Base-by-base conservation (phyloP, 2,113 vertebrate genomes). In the Zapus hudsonius region DNA sequence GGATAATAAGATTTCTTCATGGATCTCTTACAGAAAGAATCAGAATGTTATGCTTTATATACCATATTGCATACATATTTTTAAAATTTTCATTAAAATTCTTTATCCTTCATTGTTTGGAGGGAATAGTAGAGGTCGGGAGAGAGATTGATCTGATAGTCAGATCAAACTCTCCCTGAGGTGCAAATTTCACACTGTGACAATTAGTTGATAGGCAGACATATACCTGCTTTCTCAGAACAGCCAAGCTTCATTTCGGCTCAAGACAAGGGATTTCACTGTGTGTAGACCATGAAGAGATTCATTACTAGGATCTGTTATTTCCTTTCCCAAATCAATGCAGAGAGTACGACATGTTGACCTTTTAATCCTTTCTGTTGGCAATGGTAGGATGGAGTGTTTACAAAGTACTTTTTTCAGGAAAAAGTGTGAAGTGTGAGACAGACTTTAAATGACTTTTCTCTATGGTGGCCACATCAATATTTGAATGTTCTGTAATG, bases 281-380 rank as follows among this genome's bases (percentile, higher is more conserved):
- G 75, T 27, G 17, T 94, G 20, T 57, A 40, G 55, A 74, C n/a
- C 73, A 82, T 29, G 86, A 55, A 52, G 57, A 88, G 4, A 20
- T 87, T 89, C 75, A 81, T 93, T 92, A 91, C 73, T n/a, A 91
- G 40, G 44, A 69, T 72, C n/a, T 93, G 27, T 64, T 92, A 85
- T 90, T 94, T 88, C 66, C 75, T 79, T 85, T 93, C 55, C 86
- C 55, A 92, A 57, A 88, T 96, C 70, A 81, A 74, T 75, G 86
- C 47, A 74, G 31, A 80, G 83, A 47, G 31, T 73, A 82, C 90
- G 92, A 61, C 19, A 47, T 44, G 4, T 76, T 52, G 89, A 88
- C 89, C 42, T 66, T 80, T 40, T 84, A 84, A 84, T 92, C 33
- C 40, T 42, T 91, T 78, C 22, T 87, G 87, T 86, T 72, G 74